A percentile compares a stretch with the other conserved stretches of the same genome.
Evolutionary conservation across 1,140 invertebrate species (phyloP).

Genomic region (Andrena cerasifolii): DNA sequence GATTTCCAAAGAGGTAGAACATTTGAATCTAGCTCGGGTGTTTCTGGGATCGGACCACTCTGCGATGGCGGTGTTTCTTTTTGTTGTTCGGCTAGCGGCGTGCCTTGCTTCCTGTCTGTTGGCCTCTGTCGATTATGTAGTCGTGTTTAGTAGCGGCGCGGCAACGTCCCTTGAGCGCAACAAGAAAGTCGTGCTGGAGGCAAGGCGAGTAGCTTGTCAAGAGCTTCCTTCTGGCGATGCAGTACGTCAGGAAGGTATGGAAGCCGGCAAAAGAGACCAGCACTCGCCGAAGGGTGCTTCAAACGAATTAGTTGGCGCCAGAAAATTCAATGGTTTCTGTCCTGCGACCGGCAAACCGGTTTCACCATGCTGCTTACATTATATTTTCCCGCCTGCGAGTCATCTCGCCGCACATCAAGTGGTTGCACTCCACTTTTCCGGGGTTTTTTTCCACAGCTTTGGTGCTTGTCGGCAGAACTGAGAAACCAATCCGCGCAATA

Average conservation of each 20-base stretch:
- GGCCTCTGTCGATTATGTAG: slow-evolving; percentile 44
- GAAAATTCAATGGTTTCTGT: slow-evolving; percentile 58
- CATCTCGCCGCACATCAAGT: neutral
- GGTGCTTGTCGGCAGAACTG: no score
- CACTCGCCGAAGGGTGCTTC: slow-evolving; percentile 60
- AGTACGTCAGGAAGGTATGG: slow-evolving; percentile 60
- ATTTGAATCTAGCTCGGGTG: no score
- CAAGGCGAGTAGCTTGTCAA: slow-evolving; percentile 65
- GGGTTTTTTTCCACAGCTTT: no score
- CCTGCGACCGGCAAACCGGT: slow-evolving; percentile 41
- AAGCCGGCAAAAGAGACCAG: slow-evolving; percentile 47
- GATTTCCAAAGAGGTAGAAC: no score
- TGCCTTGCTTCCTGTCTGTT: slow-evolving; percentile 47
- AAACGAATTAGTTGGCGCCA: slow-evolving; percentile 69
- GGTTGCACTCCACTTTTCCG: neutral
- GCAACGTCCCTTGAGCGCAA: slow-evolving; percentile 40
- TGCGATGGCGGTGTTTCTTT: slow-evolving; percentile 23
- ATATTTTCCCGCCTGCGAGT: neutral
- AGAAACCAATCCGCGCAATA: no score
- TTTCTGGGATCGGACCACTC: no score
- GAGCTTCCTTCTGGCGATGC: slow-evolving; percentile 72
- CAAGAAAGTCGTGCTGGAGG: slow-evolving; percentile 52
- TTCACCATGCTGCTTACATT: slow-evolving; percentile 23
- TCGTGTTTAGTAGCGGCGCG: slow-evolving; percentile 1
- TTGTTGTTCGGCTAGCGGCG: neutral